Evolutionary conservation across 2,888 invertebrate genomes (phyloP).

Genomic region (Seira musarum): DNA sequence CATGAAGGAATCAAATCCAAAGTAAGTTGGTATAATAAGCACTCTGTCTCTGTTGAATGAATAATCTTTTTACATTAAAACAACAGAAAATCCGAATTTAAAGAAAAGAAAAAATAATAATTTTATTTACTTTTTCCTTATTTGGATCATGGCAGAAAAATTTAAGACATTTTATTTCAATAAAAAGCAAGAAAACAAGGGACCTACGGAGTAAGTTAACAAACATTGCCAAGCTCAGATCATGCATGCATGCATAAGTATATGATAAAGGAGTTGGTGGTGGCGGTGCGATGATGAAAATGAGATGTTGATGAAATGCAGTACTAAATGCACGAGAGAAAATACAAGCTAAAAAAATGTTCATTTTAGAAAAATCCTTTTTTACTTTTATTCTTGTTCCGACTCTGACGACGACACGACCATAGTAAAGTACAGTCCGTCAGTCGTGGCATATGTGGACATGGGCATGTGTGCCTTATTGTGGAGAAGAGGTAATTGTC

Average conservation of each 20-base stretch:
- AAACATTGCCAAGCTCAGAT: slow-evolving; percentile 2
- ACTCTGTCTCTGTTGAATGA: neutral
- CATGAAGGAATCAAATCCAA: neutral
- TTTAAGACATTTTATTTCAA: slow-evolving; percentile 10
- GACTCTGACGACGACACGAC: too few relatives aligned
- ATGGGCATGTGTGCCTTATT: slow-evolving; percentile 40
- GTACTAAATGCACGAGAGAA: neutral
- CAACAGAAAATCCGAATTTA: slow-evolving; percentile 15
- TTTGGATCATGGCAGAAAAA: slow-evolving; percentile 25
- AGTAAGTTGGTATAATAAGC: neutral
- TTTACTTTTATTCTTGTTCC: slow-evolving; percentile 6
- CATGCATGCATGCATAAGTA: slow-evolving; percentile 19
- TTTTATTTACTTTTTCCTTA: slow-evolving; percentile 29
- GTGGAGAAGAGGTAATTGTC: slow-evolving; percentile 48
- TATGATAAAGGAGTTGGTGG: too few relatives aligned
- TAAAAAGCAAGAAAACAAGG: slow-evolving; percentile 2
- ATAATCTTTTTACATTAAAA: neutral
- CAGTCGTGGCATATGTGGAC: slow-evolving; percentile 43
- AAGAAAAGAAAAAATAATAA: neutral
- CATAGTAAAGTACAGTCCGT: too few relatives aligned
- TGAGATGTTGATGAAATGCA: slow-evolving; percentile 15
- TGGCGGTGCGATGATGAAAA: too few relatives aligned
- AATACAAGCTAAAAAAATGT: neutral
- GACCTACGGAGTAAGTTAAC: neutral
- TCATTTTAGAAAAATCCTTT: neutral